A percentile compares a stretch with the other conserved stretches of the same genome.
Conservation (phyloP, 2,797 vertebrate genomes). For the Macropus fuliginosus region DNA sequence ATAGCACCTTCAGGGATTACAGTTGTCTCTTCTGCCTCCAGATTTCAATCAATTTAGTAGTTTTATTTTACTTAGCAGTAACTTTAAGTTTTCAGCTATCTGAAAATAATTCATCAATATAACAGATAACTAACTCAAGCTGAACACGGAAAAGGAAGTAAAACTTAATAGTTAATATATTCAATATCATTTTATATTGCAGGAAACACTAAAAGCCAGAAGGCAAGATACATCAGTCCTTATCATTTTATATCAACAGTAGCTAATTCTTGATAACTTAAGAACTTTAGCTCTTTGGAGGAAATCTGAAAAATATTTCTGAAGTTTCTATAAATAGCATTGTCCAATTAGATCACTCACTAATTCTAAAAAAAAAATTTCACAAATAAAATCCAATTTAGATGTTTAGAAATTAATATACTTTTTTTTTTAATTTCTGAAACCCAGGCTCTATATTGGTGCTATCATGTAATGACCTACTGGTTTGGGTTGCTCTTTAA, state of each 20-base stretch:
- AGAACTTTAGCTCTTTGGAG: conserved; percentile 50
- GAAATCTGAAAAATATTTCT: conserved; percentile 58
- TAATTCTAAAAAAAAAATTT: not conserved
- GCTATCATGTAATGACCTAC: not conserved
- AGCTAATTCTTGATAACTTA: conserved; percentile 58
- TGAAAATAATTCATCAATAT: conserved; percentile 69
- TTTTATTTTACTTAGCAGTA: not conserved
- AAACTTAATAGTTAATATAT: conserved; percentile 56
- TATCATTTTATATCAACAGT: conserved; percentile 39
- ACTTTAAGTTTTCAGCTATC: conserved; percentile 35
- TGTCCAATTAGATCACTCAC: not conserved
- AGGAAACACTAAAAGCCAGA: conserved; percentile 57
- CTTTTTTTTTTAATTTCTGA: not conserved
- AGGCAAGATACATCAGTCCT: conserved; percentile 66
- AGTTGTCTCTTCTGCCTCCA: conserved; percentile 71
- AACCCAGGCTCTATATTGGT: not conserved
- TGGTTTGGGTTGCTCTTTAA: not conserved
- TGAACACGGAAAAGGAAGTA: conserved; percentile 18
- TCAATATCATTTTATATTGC: conserved; percentile 61
- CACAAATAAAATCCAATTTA: not conserved
- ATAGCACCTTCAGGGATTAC: conserved; percentile 60
- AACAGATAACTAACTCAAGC: conserved; percentile 56
- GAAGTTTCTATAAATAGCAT: not conserved
- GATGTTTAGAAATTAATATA: not conserved
- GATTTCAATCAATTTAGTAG: conserved; percentile 68